These are phyloP conservation scores for Antitype chi DNA, from an alignment of 2,888 invertebrate genomes.

Conservation along the genomic window DNA sequence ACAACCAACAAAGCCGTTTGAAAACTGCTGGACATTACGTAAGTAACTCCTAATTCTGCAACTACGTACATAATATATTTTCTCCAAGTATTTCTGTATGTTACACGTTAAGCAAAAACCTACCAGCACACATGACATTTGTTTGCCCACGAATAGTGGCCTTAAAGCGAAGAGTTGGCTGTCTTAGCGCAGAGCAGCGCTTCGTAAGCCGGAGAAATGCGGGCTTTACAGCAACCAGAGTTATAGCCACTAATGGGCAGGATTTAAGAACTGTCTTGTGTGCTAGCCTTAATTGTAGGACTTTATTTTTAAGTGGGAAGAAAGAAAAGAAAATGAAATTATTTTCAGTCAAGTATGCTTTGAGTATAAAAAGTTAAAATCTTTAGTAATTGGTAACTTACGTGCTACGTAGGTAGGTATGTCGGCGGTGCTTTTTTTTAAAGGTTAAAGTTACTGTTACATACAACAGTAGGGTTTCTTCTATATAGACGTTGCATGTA, in stretches of 20 bases:
- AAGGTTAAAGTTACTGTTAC: background rate
- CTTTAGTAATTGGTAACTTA: background rate
- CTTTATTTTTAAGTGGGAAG: background rate
- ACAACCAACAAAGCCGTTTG: background rate
- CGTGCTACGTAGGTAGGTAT: background rate
- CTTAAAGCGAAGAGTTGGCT: conserved; percentile 10
- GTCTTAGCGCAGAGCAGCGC: conserved; percentile 28
- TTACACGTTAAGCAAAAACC: conserved; percentile 5
- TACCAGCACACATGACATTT: background rate
- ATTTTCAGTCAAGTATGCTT: background rate
- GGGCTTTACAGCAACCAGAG: conserved; percentile 42
- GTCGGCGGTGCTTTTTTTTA: no score
- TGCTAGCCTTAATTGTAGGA: conserved; percentile 9
- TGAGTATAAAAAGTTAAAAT: background rate
- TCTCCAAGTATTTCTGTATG: background rate
- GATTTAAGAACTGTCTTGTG: conserved; percentile 33
- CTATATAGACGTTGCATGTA: background rate
- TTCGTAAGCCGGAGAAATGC: conserved; percentile 49
- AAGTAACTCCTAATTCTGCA: background rate
- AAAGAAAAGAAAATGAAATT: background rate
- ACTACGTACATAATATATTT: background rate
- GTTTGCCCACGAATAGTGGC: conserved; percentile 12
- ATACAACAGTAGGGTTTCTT: background rate
- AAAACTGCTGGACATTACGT: background rate
- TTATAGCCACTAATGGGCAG: conserved; percentile 20